phyloP scores from a whole-genome alignment of 1,140 invertebrate genomes.

The Monochamus saltuarius region DNA sequence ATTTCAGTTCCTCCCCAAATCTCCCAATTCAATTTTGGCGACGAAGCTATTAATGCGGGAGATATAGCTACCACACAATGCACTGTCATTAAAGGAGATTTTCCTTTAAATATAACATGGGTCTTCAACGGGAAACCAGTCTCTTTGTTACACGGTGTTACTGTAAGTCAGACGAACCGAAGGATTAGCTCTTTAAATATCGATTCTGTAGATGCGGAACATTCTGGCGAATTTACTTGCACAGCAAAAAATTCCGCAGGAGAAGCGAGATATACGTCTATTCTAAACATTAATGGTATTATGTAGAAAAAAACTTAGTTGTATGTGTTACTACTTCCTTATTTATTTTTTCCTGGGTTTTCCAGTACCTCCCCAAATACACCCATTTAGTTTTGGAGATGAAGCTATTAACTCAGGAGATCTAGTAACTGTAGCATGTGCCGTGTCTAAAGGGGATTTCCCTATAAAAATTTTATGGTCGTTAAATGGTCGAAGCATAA shows the following conservation, averaged over 20 bases:
- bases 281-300: no score
- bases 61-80: constrained; percentile 71
- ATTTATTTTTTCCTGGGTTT: constrained; percentile 6
- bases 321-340: constrained; percentile 19
- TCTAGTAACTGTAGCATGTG: constrained; percentile 62
- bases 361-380: constrained; percentile 69
- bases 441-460: constrained; percentile 67
- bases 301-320: constrained; percentile 6
- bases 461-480: constrained; percentile 63
- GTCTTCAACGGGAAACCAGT: constrained; percentile 37
- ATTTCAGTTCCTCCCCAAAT: constrained; percentile 41
- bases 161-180: constrained; percentile 54
- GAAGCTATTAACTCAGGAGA: constrained; percentile 69
- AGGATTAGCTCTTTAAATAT: constrained; percentile 61
- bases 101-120: constrained; percentile 73
- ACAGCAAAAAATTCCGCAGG: constrained; percentile 62
- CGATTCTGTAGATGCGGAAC: constrained; percentile 57
- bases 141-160: constrained; percentile 47
- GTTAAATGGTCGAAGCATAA: constrained; percentile 59
- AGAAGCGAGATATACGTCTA: no score
- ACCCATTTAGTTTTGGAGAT: constrained; percentile 72
- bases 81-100: constrained; percentile 73
- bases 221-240: constrained; percentile 66
- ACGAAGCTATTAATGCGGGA: constrained; percentile 69
- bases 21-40: constrained; percentile 51